These are phyloP conservation scores for Unio pictorum DNA, from an alignment of 2,888 invertebrate species.

Conservation along the genomic window DNA sequence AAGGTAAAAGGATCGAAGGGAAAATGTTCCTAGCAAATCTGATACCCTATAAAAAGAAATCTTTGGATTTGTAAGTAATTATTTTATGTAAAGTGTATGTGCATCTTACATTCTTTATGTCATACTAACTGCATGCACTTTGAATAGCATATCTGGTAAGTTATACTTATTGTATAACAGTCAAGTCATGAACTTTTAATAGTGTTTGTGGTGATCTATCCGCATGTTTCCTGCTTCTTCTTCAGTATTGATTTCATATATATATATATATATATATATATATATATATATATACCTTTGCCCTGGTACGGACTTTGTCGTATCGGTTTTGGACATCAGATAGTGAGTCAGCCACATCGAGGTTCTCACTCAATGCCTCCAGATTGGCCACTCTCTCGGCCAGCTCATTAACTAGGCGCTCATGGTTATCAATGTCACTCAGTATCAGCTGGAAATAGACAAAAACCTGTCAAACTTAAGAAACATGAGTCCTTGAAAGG, in stretches of 20 bases:
- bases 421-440: conserved; percentile 85
- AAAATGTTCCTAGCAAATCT: too few relatives aligned
- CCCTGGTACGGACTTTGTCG: conserved; percentile 76
- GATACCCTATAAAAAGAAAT: too few relatives aligned
- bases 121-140: too few relatives aligned
- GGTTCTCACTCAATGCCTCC: conserved; percentile 78
- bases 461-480: neutral
- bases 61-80: too few relatives aligned
- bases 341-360: conserved; percentile 80
- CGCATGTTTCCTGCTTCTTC: neutral
- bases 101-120: too few relatives aligned
- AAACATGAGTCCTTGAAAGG: too few relatives aligned
- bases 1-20: too few relatives aligned
- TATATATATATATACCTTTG: conserved; percentile 48
- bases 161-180: too few relatives aligned
- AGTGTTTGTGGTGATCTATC: neutral
- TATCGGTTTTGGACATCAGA: conserved; percentile 81
- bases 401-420: conserved; percentile 83
- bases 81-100: too few relatives aligned
- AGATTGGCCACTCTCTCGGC: conserved; percentile 84
- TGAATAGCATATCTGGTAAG: too few relatives aligned
- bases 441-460: conserved; percentile 79
- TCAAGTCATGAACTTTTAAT: too few relatives aligned
- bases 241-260: too few relatives aligned
- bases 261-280: neutral